Evolutionary conservation across 1,140 invertebrate species (phyloP), one percentile per base, ranked within the genome.

Genomic region (Galendromus occidentalis): DNA sequence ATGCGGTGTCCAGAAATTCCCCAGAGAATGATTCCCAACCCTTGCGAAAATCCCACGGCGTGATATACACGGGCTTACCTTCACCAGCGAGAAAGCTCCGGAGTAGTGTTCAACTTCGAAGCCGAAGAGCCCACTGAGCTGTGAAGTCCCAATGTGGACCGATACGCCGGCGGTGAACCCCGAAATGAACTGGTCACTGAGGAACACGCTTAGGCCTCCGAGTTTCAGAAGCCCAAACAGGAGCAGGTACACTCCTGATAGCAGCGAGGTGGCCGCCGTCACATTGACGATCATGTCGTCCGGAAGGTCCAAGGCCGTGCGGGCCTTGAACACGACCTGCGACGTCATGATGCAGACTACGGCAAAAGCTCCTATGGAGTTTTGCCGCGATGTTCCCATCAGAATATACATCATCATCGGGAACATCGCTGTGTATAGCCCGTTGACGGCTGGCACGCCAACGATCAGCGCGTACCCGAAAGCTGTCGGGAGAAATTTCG

Each of bases 401-500:
- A 81, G 65, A 25, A 78, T 73, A 69, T 80, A 80, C 33, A 81
- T 66, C 5, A 80, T 65, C 0, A 76, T 73, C 6, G 79, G 78
- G 73, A 79, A 80, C 51, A 80, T 76, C 7, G 78, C 77, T 1
- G 76, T 79, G 69, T 80, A 80, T 0, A 80, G 74, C 6, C 79
- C 80, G 68, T 77, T 72, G 42, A 80, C 75, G 12, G 79, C 72
- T 41, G 75, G 74, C 0, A 81, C 73, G 9, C 74, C 74, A 1
- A 79, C 76, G 9, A 80, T 70, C 25, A 75, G 68, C 7, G 77
- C 75, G 70, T 81, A 80, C 7, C 78, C 79, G 85, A 94, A 88
- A 66, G 89, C 88, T 88, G 72, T 28, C 77, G 64, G 20, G 55
- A 39, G 9, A 4, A 39, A 9, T 4, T 6, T 39, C 9, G 4